phyloP scores from a whole-genome alignment of 2,797 vertebrate species.

The Siniperca scherzeri region DNA sequence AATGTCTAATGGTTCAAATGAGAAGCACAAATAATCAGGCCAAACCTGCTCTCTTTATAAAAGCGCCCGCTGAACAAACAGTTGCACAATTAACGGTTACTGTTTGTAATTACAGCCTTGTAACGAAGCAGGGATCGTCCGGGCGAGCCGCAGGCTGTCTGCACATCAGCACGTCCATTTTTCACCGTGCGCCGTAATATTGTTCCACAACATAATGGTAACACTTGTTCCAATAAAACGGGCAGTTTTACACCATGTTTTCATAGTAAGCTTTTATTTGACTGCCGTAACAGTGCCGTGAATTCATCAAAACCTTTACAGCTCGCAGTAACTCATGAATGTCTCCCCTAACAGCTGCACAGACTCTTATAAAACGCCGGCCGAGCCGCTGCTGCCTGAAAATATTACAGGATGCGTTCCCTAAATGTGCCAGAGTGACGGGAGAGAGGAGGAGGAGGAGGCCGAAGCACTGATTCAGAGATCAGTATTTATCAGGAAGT shows the following conservation, averaged over 20 bases:
- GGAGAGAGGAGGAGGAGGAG: not conserved
- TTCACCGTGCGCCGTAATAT: conserved; percentile 39
- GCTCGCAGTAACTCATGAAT: conserved; percentile 51
- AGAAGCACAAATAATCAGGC: not conserved
- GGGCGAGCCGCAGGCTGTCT: conserved; percentile 34
- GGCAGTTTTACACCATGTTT: conserved; percentile 80
- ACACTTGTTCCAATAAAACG: conserved; percentile 76
- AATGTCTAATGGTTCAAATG: no score
- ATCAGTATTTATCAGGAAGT: not conserved
- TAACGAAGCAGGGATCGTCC: conserved; percentile 49
- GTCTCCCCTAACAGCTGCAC: conserved; percentile 70
- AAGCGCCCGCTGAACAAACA: conserved; percentile 54
- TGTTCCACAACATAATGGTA: conserved; percentile 63
- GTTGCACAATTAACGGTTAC: conserved; percentile 53
- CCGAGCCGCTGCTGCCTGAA: conserved; percentile 58
- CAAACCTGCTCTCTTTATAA: conserved; percentile 43
- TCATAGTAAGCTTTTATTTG: conserved; percentile 79
- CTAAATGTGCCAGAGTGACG: conserved; percentile 31
- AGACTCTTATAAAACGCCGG: conserved; percentile 55
- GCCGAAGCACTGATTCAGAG: not conserved
- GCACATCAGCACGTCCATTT: conserved; percentile 62
- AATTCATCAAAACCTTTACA: conserved; percentile 75
- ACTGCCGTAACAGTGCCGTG: conserved; percentile 69
- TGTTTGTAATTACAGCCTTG: conserved; percentile 41
- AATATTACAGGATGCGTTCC: conserved; percentile 60